Base-by-base conservation (phyloP, 2,113 vertebrate species). In the Lepisosteus oculatus region DNA sequence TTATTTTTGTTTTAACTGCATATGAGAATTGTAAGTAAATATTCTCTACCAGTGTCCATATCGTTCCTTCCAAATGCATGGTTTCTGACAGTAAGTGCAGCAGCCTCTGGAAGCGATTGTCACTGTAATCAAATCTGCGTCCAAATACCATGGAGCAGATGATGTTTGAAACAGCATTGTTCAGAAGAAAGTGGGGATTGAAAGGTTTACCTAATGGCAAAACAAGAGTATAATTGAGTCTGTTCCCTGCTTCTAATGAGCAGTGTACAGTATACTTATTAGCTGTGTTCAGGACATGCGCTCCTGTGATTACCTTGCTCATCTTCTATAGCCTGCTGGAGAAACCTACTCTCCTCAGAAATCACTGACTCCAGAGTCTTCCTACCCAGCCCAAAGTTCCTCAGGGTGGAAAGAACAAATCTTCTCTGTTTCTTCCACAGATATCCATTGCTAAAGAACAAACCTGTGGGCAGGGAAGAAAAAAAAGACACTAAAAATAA, bases 81-180 rank as follows among this genome's bases (percentile, higher is more conserved):
- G 11, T 72, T 59, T 87, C 78, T 42, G 85, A 85, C 55, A 90
- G 66, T 0, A 79, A 71, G 47, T 62, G 79, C 56, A 94, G 83
- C 66, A 95, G 44, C n/a, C 89, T 86, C 72, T 76, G 81, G 77
- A 94, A 94, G 54, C 44, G 59, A 56, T 59, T 67, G 70, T 94
- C 88, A 1, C 78, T 51, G 56, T 95, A 94, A 4, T 95, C 88
- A 2, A 92, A 95, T 70, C 90, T 87, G 43, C 82, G 81, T 13
- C 93, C 93, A 67, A 93, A 95, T 64, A 90, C 89, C 84, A 95
- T 75, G 6, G 84, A 90, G 65, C 89, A 94, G 81, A 95, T 95
- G 69, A 95, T 86, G 73, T 94, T 95, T 0, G 91, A 91, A 76
- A 94, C 87, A 14, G 87, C 84, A 0, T 85, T 86, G 56, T 92